Percentiles rank a stretch among this genome's conserved stretches.
Conservation (phyloP, 2,797 vertebrate genomes). For the Apodemus agrarius region DNA sequence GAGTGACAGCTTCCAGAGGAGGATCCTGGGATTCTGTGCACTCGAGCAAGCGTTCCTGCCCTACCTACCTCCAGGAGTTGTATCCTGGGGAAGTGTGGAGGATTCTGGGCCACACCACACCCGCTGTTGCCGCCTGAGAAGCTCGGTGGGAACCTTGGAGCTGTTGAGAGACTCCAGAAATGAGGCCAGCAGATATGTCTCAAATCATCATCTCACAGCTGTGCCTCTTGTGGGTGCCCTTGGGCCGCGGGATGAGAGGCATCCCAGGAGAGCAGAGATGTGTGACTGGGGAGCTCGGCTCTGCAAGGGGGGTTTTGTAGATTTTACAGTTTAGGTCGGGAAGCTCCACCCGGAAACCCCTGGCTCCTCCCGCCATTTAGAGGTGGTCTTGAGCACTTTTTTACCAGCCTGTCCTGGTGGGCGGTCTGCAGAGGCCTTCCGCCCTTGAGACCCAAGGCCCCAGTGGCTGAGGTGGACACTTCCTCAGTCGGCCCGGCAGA, state of each 20-base stretch:
- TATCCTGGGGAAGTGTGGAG: background rate
- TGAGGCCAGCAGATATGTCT: background rate
- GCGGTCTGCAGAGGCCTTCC: background rate
- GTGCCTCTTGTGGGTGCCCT: background rate
- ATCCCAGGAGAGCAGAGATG: background rate
- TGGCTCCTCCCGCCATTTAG: fast-evolving
- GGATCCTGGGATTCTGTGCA: background rate
- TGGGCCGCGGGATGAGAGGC: background rate
- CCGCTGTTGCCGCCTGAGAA: background rate
- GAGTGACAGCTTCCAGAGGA: background rate
- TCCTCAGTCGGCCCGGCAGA: background rate
- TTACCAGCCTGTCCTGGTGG: background rate
- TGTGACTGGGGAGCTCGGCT: background rate
- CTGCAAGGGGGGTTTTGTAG: background rate
- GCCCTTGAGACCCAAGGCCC: background rate
- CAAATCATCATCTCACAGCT: background rate
- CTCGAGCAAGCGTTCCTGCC: fast-evolving
- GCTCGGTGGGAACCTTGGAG: background rate
- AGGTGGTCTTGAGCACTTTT: background rate
- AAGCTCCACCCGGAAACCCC: background rate
- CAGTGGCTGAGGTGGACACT: fast-evolving
- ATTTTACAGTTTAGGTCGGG: background rate
- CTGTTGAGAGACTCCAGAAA: background rate
- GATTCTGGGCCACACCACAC: background rate
- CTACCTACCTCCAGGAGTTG: background rate